Evolutionary conservation across 2,888 invertebrate species (phyloP).

Genomic region (Physocephala rufipes): DNA sequence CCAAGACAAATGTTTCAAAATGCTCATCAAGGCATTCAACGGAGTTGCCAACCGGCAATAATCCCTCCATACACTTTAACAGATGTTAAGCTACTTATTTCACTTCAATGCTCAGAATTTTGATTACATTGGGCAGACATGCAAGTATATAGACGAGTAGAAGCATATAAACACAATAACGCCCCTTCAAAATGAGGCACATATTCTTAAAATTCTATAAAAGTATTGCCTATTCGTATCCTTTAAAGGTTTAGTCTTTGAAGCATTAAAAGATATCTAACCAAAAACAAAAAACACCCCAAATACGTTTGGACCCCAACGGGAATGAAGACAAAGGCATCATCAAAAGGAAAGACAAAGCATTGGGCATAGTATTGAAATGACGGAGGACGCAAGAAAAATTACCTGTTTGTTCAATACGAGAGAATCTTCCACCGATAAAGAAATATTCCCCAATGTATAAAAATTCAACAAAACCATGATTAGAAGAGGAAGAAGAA

Average conservation of each 20-base stretch:
- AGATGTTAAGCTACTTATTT: slow-evolving; percentile 39
- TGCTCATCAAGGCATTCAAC: slow-evolving; percentile 16
- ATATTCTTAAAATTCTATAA: not conserved
- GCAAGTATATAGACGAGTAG: not conserved
- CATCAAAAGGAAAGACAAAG: not conserved
- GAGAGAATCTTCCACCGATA: not conserved
- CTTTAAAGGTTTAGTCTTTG: not conserved
- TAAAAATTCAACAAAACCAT: not conserved
- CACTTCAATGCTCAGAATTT: slow-evolving; percentile 28
- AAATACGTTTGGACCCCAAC: slow-evolving; percentile 7
- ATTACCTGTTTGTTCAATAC: slow-evolving; percentile 8
- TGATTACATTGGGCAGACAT: slow-evolving; percentile 24
- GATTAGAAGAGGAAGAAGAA: too few species aligned
- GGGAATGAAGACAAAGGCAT: not conserved
- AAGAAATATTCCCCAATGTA: not conserved
- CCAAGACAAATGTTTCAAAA: slow-evolving; percentile 1
- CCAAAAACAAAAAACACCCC: not conserved
- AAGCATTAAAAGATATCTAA: slow-evolving; percentile 10
- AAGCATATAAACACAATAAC: slow-evolving; percentile 7
- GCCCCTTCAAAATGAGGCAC: not conserved
- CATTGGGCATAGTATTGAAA: not conserved
- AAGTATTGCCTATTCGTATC: not conserved
- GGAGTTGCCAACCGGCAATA: not conserved
- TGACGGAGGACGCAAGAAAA: slow-evolving; percentile 16
- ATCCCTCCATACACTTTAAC: slow-evolving; percentile 24